These are phyloP conservation scores for Orchestes rusci DNA, from an alignment of 2,888 invertebrate species.

Conservation along the genomic window DNA sequence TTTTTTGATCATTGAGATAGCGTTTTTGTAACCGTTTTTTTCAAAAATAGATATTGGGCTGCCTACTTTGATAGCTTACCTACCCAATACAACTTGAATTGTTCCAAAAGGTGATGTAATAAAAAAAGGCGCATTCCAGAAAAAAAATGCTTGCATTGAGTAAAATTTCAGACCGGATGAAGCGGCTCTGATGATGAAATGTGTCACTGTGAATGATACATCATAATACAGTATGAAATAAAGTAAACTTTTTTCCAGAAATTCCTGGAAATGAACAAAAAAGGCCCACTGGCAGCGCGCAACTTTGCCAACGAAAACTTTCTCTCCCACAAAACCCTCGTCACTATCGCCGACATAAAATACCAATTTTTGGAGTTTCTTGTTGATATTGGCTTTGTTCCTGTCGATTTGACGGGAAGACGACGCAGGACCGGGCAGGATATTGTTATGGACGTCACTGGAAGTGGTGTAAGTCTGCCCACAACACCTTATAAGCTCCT, in stretches of 20 bases:
- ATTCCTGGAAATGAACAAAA: slow-evolving; percentile 67
- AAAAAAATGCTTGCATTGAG: no score
- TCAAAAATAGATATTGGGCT: no score
- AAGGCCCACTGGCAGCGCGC: slow-evolving; percentile 63
- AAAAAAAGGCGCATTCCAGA: no score
- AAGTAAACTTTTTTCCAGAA: slow-evolving; percentile 47
- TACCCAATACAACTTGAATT: no score
- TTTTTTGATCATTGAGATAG: no score
- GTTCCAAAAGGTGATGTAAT: no score
- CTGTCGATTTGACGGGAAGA: slow-evolving; percentile 55
- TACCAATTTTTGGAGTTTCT: slow-evolving; percentile 69
- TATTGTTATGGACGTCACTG: slow-evolving; percentile 47
- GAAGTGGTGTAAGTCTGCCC: slow-evolving; percentile 28
- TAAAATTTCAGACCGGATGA: no score
- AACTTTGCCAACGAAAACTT: slow-evolving; percentile 79
- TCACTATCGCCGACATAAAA: slow-evolving; percentile 82
- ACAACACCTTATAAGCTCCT: background rate
- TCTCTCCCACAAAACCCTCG: slow-evolving; percentile 71
- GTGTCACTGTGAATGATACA: no score
- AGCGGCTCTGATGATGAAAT: no score
- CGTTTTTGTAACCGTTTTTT: no score
- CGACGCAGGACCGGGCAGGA: slow-evolving; percentile 53
- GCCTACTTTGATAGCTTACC: no score
- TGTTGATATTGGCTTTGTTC: slow-evolving; percentile 72
- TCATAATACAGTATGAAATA: no score